Percentiles rank a stretch among this genome's conserved stretches.
Evolutionary conservation across 1,140 invertebrate species (phyloP).

Genomic region (Trialeurodes vaporariorum): DNA sequence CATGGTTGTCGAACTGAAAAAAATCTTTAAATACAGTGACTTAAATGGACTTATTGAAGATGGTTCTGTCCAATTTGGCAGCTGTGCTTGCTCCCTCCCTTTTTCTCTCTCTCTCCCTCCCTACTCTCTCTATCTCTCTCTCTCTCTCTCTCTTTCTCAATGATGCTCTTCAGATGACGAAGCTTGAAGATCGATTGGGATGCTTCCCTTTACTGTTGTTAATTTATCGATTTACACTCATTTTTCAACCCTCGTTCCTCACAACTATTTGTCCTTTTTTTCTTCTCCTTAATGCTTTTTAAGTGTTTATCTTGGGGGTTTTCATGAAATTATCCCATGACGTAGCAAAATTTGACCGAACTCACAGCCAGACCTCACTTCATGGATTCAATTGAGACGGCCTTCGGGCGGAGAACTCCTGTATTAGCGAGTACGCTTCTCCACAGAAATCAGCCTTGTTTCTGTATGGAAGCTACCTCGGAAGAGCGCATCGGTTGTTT

Average conservation of each 20-base stretch:
- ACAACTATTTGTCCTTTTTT: neutral
- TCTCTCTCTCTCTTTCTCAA: neutral
- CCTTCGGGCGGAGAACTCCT: too few species aligned
- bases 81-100: neutral
- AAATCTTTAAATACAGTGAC: too few species aligned
- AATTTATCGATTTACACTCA: neutral
- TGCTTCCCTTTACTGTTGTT: neutral
- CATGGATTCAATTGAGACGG: too few species aligned
- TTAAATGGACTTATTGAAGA: too few species aligned
- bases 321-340: neutral
- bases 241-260: neutral
- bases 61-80: too few species aligned
- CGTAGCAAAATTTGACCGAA: neutral
- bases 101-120: neutral
- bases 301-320: too few species aligned
- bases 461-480: too few species aligned
- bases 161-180: neutral
- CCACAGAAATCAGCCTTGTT: too few species aligned
- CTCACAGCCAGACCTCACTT: too few species aligned
- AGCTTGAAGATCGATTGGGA: neutral
- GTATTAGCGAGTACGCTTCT: too few species aligned
- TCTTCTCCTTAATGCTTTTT: neutral
- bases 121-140: neutral
- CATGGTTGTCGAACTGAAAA: too few species aligned
- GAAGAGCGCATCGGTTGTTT: too few species aligned